phyloP scores from a whole-genome alignment of 2,113 vertebrate species.

The Alouatta palliata region DNA sequence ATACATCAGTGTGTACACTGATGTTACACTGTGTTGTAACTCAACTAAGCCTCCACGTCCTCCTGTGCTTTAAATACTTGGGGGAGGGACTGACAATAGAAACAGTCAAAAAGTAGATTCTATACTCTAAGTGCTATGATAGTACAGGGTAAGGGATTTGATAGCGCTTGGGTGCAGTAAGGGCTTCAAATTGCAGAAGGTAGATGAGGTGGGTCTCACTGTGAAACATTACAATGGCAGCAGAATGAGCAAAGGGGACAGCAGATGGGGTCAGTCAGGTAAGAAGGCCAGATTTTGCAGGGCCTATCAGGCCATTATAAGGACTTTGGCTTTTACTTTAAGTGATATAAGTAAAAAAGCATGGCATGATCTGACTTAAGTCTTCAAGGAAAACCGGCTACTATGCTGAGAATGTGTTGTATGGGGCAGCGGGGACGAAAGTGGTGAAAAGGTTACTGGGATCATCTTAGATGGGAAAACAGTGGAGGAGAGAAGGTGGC shows the following conservation, averaged over 20 bases:
- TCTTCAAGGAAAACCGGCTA: neutral
- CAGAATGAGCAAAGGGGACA: neutral
- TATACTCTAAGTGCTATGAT: neutral
- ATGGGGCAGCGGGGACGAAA: neutral
- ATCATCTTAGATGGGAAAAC: neutral
- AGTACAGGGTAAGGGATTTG: neutral
- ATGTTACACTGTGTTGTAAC: too few species aligned
- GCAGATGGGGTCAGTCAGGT: neutral
- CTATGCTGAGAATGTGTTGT: neutral
- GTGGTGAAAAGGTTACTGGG: neutral
- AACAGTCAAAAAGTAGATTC: neutral
- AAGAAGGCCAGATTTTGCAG: neutral
- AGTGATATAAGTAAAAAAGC: neutral
- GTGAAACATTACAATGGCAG: neutral
- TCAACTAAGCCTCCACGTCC: accelerated
- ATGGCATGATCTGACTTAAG: neutral
- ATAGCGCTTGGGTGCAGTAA: neutral
- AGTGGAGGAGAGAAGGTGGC: neutral
- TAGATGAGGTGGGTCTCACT: neutral
- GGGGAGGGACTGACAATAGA: neutral
- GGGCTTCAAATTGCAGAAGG: neutral
- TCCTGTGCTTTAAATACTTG: neutral
- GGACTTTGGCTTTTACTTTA: neutral
- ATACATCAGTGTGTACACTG: neutral
- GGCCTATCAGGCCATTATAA: neutral